Conservation (phyloP, 2,888 invertebrate species). For the Xiphydria camelus region DNA sequence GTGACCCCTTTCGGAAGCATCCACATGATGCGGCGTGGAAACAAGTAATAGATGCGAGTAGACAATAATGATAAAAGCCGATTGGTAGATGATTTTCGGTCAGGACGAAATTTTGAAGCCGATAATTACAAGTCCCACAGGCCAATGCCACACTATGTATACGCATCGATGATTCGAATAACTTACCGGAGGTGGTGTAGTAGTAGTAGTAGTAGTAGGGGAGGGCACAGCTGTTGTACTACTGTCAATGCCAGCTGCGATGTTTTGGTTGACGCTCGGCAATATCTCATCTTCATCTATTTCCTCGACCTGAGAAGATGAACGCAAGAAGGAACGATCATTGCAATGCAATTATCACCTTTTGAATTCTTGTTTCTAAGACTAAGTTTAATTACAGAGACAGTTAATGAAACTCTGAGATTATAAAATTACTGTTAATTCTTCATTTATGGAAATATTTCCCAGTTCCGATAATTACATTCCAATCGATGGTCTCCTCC, state of each 20-base stretch:
- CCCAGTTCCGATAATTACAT: no score
- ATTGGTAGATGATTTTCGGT: not conserved
- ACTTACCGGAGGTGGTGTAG: not conserved
- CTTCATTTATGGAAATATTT: no score
- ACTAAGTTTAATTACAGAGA: not conserved
- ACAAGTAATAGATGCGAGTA: not conserved
- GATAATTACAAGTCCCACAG: not conserved
- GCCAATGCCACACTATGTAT: not conserved
- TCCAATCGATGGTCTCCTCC: constrained; percentile 40
- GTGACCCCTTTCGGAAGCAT: not conserved
- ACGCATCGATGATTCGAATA: no score
- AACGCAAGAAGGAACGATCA: not conserved
- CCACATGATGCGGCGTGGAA: no score
- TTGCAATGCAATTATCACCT: no score
- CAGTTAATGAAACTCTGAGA: no score
- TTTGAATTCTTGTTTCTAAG: no score
- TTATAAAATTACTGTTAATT: no score
- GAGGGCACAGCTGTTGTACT: constrained; percentile 17
- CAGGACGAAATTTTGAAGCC: constrained; percentile 3
- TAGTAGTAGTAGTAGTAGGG: constrained; percentile 2
- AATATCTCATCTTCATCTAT: constrained; percentile 37
- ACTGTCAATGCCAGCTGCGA: constrained; percentile 22
- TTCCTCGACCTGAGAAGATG: constrained; percentile 31
- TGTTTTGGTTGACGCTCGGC: constrained; percentile 33
- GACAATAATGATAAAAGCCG: constrained; percentile 1